These are phyloP conservation scores for Bujurquina vittata DNA, from an alignment of 2,113 vertebrate genomes.

Conservation along the genomic window DNA sequence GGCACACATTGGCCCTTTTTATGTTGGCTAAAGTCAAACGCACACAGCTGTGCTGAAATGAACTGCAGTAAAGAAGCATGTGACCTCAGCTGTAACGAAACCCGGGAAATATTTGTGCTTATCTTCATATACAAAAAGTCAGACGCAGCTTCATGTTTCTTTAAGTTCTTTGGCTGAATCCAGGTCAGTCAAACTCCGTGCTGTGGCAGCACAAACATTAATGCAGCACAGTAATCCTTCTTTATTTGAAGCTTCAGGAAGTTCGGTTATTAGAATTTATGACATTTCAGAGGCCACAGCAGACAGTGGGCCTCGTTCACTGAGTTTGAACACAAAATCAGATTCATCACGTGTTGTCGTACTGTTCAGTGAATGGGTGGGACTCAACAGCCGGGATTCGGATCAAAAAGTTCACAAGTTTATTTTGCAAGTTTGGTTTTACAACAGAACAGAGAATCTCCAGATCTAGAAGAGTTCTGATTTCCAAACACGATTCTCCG, in stretches of 20 bases:
- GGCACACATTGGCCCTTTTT: neutral
- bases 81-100: neutral
- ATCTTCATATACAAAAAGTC: neutral
- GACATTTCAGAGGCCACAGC: neutral
- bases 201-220: neutral
- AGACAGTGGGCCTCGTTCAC: neutral
- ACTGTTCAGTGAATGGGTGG: neutral
- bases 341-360: neutral
- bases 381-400: too few relatives aligned
- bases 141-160: neutral
- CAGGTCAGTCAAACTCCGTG: too few relatives aligned
- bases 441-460: too few relatives aligned
- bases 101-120: rapidly evolving
- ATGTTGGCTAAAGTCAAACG: neutral
- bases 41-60: rapidly evolving
- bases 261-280: neutral
- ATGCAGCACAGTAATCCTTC: neutral
- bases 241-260: neutral
- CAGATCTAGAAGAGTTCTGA: too few relatives aligned
- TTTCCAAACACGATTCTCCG: too few relatives aligned
- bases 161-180: neutral
- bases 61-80: too few relatives aligned
- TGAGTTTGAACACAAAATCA: neutral
- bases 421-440: too few relatives aligned
- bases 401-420: too few relatives aligned